Evolutionary conservation across 2,113 vertebrate species (phyloP).

Genomic region (Patagioenas fasciata): DNA sequence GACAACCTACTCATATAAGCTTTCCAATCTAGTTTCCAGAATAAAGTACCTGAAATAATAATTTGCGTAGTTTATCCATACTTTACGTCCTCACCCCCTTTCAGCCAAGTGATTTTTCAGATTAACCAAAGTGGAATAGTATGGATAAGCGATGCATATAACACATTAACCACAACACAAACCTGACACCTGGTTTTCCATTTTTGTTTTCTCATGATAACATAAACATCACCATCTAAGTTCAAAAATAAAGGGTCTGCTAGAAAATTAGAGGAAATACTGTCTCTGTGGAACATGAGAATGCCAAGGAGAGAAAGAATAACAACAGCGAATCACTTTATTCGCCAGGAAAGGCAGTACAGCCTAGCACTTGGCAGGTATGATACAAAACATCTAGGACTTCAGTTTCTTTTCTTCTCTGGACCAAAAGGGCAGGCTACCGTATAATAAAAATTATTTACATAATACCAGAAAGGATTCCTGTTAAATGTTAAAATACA

Average conservation of each 20-base stretch:
- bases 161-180: not conserved
- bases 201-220: not conserved
- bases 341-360: not conserved
- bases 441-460: not conserved
- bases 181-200: not conserved
- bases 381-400: not conserved
- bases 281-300: not conserved
- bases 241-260: not conserved
- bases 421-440: not conserved
- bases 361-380: not conserved
- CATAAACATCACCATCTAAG: not conserved
- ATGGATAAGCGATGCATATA: not conserved
- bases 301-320: rapidly evolving
- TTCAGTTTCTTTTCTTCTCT: not conserved
- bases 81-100: not conserved
- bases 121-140: not conserved
- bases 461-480: not conserved
- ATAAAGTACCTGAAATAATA: not conserved
- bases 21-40: not conserved
- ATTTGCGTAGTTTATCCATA: not conserved
- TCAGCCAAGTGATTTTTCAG: not conserved
- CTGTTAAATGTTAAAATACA: not conserved
- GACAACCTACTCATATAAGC: not conserved
- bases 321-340: not conserved
- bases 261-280: not conserved